Evolutionary conservation across 2,888 invertebrate genomes (phyloP), one percentile per base, ranked within the genome.

Genomic region (Tinea semifulvella): DNA sequence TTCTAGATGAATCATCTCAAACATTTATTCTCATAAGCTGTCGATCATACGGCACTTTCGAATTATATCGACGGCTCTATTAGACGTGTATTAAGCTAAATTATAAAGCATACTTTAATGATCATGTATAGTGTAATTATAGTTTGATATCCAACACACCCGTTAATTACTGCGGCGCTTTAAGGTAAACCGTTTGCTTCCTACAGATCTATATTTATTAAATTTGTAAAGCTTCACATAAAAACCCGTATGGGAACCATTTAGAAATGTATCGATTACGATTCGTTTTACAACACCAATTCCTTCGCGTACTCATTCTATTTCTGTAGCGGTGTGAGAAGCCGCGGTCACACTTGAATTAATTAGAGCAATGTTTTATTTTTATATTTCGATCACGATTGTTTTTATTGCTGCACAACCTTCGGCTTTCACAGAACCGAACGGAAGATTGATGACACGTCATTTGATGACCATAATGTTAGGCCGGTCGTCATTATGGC

Each of bases 41-140:
- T 53, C 60, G 54, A 55, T 51, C 51, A 49, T 47, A 46, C 46
- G 43, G 44, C 46, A 42, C 22, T 42, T 28, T 28, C 47, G 49
- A 47, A 20, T 46, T 35, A 27, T 26, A 36, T 18, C 43, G 48
- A 57, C 54, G 49, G 53, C 53, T 59, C 57, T 59, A 60, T 61
- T 57, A 56, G 51, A 43, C 20, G 31, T 36, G 52, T 53, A 53
- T 52, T 56, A 53, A 49, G 48, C 49, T 51, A 56, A 57, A 60
- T 57, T 57, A 60, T 49, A 54, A 55, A 54, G 53, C 50, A 54
- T 49, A 46, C 51, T 50, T 58, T 59, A 58, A 57, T 58, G 52
- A 56, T 49, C 49, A 48, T 49, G 56, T 57, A 56, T 53, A 54
- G 53, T 54, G 50, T 58, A 58, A 57, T 60, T 60, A 61, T 50